Conservation (phyloP, 2,888 invertebrate genomes). For the Rhingia rostrata region DNA sequence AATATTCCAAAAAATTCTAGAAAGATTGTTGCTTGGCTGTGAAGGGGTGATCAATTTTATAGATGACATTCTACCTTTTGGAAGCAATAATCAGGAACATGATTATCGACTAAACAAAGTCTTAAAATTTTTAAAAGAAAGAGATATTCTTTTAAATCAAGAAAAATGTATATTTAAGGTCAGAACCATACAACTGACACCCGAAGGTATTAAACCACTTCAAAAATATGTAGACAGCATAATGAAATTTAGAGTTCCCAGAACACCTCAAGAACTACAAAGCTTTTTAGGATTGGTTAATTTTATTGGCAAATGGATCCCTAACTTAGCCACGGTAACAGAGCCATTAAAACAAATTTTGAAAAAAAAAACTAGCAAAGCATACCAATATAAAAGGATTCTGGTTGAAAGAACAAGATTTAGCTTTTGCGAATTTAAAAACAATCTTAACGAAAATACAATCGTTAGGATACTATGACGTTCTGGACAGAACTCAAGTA, state of each 20-base stretch:
- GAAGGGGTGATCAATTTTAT: conserved; percentile 79
- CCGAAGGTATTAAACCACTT: conserved; percentile 4
- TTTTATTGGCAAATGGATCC: conserved; percentile 24
- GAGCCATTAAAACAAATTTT: conserved; percentile 30
- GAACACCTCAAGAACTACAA: conserved; percentile 15
- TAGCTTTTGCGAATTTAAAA: conserved; percentile 26
- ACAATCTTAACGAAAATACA: conserved; percentile 20
- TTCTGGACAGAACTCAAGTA: conserved; percentile 76
- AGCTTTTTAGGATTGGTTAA: conserved; percentile 22
- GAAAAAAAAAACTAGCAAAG: conserved; percentile 38
- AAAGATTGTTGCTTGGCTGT: conserved; percentile 70
- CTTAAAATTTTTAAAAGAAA: conserved; percentile 12
- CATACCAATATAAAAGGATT: not conserved
- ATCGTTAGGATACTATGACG: conserved; percentile 77
- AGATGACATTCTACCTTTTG: conserved; percentile 75
- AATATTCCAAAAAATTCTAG: conserved; percentile 78
- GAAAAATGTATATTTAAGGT: conserved; percentile 32
- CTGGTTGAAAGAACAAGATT: conserved; percentile 35
- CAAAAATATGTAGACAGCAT: conserved; percentile 25
- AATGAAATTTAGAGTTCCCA: conserved; percentile 7
- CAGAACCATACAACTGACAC: not conserved
- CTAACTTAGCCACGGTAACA: conserved; percentile 14
- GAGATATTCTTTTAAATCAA: conserved; percentile 22
- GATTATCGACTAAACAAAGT: conserved; percentile 7
- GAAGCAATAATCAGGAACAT: conserved; percentile 6